A percentile compares a stretch with the other conserved stretches of the same genome.
These are phyloP conservation scores for Aricia agestis DNA, from an alignment of 1,140 invertebrate genomes.

Conservation along the genomic window DNA sequence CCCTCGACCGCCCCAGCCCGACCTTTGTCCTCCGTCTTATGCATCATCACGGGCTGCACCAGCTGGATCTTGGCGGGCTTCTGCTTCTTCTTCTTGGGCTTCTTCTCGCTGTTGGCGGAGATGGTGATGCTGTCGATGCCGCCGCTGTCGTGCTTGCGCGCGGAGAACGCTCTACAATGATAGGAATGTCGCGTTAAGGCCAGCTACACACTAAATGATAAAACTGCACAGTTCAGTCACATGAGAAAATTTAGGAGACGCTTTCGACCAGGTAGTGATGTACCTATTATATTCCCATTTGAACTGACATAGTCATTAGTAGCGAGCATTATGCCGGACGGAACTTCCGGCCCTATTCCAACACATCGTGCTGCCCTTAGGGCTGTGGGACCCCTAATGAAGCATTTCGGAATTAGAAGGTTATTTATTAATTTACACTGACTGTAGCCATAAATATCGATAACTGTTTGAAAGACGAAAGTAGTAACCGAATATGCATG, in stretches of 20 bases:
- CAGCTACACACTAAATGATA: background rate
- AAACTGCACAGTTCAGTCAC: background rate
- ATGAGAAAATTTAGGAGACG: background rate
- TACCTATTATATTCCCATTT: too few species aligned
- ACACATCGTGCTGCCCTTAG: too few species aligned
- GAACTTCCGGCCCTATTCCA: too few species aligned
- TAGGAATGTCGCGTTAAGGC: conserved; percentile 5
- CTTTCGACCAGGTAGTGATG: too few species aligned
- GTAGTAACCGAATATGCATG: background rate
- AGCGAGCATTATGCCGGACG: too few species aligned
- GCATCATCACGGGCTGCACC: conserved; percentile 47
- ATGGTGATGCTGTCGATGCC: conserved; percentile 56
- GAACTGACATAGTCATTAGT: too few species aligned
- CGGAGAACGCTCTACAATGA: conserved; percentile 43
- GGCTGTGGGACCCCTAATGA: too few species aligned
- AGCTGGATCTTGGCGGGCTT: conserved; percentile 58
- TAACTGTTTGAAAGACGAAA: background rate
- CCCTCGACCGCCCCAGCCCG: conserved; percentile 43
- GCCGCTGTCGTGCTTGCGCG: conserved; percentile 47
- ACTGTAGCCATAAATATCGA: background rate
- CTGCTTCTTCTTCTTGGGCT: conserved; percentile 56
- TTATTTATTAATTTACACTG: background rate
- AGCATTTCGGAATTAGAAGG: too few species aligned
- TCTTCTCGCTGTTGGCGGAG: conserved; percentile 43
- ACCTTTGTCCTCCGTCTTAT: conserved; percentile 49